Evolutionary conservation across 2,797 vertebrate genomes (phyloP).

Genomic region (Tragopan temminckii): DNA sequence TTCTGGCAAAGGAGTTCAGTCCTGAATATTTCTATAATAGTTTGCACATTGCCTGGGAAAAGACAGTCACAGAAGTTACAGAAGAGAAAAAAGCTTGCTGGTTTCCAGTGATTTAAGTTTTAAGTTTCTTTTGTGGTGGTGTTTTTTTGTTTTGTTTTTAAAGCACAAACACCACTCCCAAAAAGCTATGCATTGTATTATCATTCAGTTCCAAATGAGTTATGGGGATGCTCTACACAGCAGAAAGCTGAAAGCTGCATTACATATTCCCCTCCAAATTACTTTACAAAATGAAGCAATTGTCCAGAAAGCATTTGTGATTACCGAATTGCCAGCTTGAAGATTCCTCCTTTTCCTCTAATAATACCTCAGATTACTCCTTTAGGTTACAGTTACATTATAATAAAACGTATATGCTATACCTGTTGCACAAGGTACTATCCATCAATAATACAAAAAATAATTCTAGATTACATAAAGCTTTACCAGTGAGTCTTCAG

Average conservation of each 20-base stretch:
- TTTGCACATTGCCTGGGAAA: slow-evolving; percentile 68
- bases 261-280: not conserved
- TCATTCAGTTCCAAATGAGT: not conserved
- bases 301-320: not conserved
- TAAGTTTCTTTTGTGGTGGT: too few species aligned
- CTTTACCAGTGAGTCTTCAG: not conserved
- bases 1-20: slow-evolving; percentile 39
- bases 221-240: not conserved
- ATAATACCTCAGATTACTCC: not conserved
- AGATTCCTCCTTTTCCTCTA: not conserved
- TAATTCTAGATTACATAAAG: slow-evolving; percentile 1
- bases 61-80: slow-evolving; percentile 80
- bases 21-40: slow-evolving; percentile 65
- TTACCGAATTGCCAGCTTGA: not conserved
- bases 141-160: not conserved
- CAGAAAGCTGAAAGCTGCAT: not conserved
- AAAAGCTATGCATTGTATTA: not conserved
- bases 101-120: not conserved
- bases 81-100: slow-evolving; percentile 80
- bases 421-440: not conserved
- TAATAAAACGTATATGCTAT: not conserved
- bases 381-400: not conserved
- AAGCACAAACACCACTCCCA: not conserved
- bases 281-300: not conserved
- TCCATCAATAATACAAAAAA: slow-evolving; percentile 18